Base-by-base conservation (phyloP, 2,797 vertebrate genomes). In the Hypotaenidia okinawae region DNA sequence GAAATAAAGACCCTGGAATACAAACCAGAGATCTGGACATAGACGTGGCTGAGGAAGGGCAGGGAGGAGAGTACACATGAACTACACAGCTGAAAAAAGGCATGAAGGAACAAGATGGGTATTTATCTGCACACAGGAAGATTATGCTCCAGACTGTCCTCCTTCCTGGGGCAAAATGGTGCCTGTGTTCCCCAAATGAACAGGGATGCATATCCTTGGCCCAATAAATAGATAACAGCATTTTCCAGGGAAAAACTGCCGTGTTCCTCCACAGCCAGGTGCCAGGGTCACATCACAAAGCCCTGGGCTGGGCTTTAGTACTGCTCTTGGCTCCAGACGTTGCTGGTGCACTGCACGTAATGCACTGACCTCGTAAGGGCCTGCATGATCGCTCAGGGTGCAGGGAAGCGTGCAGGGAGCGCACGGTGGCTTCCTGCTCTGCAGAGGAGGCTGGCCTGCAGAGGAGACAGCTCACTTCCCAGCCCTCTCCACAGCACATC, bases 301-400 rank as follows among this genome's bases (percentile, higher is more conserved):
- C 30, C 68, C 25, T 7, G 30, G 32, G 41, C 37, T n/a, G 75
- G 70, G 58, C 35, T 57, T 17, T 51, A 45, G 41, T 1, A 19
- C 3, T 22, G 32, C 8, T 30, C 37, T 51, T 11, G 3, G 58
- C 82, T 22, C 30, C 11, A 18, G 16, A 15, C 11, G 17, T 27
- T 17, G 49, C 23, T 39, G 10, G 37, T 37, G 37, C 37, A 37
- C 37, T 0, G 87, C 67, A 67, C 5, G 6, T 3, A 7, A 49
- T 0, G 24, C 67, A 45, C 13, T 15, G 35, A 16, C n/a, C 78
- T 79, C 12, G 0, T 12, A 8, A 27, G n/a, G n/a, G 57, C 30
- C 39, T 7, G 3, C 9, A 57, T 0, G 0, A 33, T 5, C 8
- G 7, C 23, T 17, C 23, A 18, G 2, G 10, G 70, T 1, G 1